Evolutionary conservation across 2,888 invertebrate genomes (phyloP), one percentile per base, ranked within the genome.

Genomic region (Smittia aterrima): DNA sequence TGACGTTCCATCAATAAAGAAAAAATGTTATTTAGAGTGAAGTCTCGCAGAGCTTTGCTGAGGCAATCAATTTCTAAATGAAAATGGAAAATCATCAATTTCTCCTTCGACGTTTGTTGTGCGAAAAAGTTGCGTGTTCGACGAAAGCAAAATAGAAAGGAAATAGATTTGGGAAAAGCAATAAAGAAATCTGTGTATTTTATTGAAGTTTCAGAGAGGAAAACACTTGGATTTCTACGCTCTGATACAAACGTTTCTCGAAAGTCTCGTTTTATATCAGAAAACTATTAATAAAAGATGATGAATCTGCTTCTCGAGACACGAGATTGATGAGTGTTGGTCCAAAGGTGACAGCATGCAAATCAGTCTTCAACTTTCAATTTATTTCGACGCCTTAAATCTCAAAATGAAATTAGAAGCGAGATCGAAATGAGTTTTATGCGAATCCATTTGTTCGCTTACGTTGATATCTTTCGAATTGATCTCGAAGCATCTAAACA

Each of bases 1-100:
- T 72, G 72, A 72, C 72, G 53, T 62, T 58, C 72, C 58, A 72
- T 72, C 72, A 72, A 72, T 72, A 72, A 72, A 70, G 9, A 67
- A 27, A 72, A 72, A 40, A 72, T 18, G 58, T 72, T 40, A 62
- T 38, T 54, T 54, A 32, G 27, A 64, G 22, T 58, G 22, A 58
- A 20, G 20, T 58, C 58, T 58, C 20, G 58, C 58, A 2, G 9
- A 58, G 20, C 58, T 4, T 4, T 20, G 22, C 64, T 24, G 27
- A n/a, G 27, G 27, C 27, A 64, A 64, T 27, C 25, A 27, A 64
- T 64, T 25, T 64, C 2, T 25, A n/a, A 58, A 18, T 47, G 47
- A 16, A 47, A 22, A 22, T 58, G 58, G 58, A 58, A 58, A 58
- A 18, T 58, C 58, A 58, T 58, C 58, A 58, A 58, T 58, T 58